phyloP scores from a whole-genome alignment of 2,888 invertebrate genomes.

The Scaptomyza tumidula region DNA sequence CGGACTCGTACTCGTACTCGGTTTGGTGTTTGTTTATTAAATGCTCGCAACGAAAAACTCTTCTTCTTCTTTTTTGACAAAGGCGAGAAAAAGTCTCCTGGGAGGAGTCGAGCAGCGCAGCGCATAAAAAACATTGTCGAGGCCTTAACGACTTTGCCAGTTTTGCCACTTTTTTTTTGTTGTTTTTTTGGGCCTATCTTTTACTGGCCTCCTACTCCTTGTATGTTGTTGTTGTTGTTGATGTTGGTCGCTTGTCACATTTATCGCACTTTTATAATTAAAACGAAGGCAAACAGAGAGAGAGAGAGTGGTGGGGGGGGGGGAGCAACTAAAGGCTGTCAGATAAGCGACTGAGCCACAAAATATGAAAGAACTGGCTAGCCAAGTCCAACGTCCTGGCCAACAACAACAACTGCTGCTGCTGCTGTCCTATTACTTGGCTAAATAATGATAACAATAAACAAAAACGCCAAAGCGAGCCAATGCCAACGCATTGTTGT shows the following conservation, averaged over 20 bases:
- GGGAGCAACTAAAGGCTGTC: constrained; percentile 33
- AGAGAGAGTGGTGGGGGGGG: neutral
- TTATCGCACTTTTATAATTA: constrained; percentile 79
- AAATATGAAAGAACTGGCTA: constrained; percentile 42
- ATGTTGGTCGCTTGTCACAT: constrained; percentile 64
- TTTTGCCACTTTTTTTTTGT: constrained; percentile 7
- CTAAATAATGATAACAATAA: constrained; percentile 80
- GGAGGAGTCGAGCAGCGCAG: constrained; percentile 9
- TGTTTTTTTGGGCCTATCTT: constrained; percentile 50
- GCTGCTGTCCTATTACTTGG: constrained; percentile 66
- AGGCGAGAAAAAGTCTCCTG: constrained; percentile 49
- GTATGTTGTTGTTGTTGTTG: constrained; percentile 14
- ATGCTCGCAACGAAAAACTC: constrained; percentile 49
- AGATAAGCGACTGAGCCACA: constrained; percentile 50
- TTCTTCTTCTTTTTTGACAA: constrained; percentile 65
- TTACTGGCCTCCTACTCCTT: constrained; percentile 27
- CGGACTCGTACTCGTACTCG: neutral
- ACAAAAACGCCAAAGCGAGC: constrained; percentile 57
- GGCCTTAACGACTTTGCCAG: constrained; percentile 71
- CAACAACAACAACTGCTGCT: constrained; percentile 19
- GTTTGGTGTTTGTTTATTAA: constrained; percentile 66
- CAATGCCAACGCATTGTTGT: constrained; percentile 13
- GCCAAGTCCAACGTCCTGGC: constrained; percentile 8
- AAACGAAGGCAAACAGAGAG: constrained; percentile 41
- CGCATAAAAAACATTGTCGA: constrained; percentile 53